Evolutionary conservation across 2,888 invertebrate species (phyloP), one percentile per base, ranked within the genome.

Genomic region (Lottia gigantea): DNA sequence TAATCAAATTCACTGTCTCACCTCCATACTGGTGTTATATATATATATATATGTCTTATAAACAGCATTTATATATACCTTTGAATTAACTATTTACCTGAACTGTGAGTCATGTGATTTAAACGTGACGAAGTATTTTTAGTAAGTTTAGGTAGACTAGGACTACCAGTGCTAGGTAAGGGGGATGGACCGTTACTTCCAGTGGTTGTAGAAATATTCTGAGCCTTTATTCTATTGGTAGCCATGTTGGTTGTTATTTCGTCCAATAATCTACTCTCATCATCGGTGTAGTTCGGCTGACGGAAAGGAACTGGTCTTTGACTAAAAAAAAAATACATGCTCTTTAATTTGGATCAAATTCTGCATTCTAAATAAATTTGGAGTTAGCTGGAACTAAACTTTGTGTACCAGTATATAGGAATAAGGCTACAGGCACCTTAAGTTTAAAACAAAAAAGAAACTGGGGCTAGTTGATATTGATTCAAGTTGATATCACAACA

Each of bases 241-340:
- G 83, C 82, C 84, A 87, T 85, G 46, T 78, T 76, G 12, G 80
- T 76, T 15, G 86, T 85, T 12, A 87, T 81, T 62, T 87, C 86
- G 47, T 85, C 86, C 61, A 87, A 71, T 12, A 87, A 76, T 63
- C 79, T 79, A 47, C 76, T 77, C 63, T 86, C 86, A 80, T 86
- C 86, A 46, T 82, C 84, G 62, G 82, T 75, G 69, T 84, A 84
- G 6, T 75, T 76, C n/a, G 84, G 82, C 31, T 77, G 77, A 26
- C 82, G 75, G 67, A 82, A 83, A 12, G 84, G 84, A 40, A 80
- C 73, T 31, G 73, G 72, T 64, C 80, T 70, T n/a, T 71, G 70
- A 40, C 74, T 76, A 68, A 70, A 72, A 68, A 47, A 64, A 16
- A n/a, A 71, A 68, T 45, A 14, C 15, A 65, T n/a, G 16, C 16